Evolutionary conservation across 1,140 invertebrate genomes (phyloP), one percentile per base, ranked within the genome.

Genomic region (Nasonia longicornis): DNA sequence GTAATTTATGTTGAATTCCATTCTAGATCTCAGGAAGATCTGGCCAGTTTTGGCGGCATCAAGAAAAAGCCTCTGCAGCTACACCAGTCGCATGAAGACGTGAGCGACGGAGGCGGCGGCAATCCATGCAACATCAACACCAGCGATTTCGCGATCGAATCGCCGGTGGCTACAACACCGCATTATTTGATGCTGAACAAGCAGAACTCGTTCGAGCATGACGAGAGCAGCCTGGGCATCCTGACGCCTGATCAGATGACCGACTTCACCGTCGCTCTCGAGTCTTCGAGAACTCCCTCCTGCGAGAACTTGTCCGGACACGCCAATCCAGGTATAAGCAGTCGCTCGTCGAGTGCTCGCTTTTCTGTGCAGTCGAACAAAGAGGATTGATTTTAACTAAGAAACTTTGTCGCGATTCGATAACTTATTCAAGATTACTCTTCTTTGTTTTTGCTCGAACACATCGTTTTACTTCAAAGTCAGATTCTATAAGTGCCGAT

Each of bases 241-340:
- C 90, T 97, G 22, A 96, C 96, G 8, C 95, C 95, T 0, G 95
- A 96, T 91, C 96, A 97, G 88, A 97, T 97, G 96, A 93, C 94
- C 77, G 95, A 95, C 87, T 93, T 94, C 85, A 93, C 92, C 42
- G 92, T 93, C 81, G 92, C 89, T 22, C 81, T 90, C 89, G 90
- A 92, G 90, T 89, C 91, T 90, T 87, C 93, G 91, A 90, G 89
- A 83, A 93, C 92, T 71, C 93, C 93, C 76, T 93, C 93, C 81
- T 90, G 87, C 84, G 89, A 91, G 80, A 91, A 90, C 83, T 85
- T 91, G 16, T 87, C 86, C 0, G 88, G 85, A 35, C 76, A 77
- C 48, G 63, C 48, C 0, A 73, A 64, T 72, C 38, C 48, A 45
- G 80, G 75, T 82, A 20, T 58, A 16, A 52, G 14, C 16, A 58